These are phyloP conservation scores for Huso huso DNA, from an alignment of 2,797 vertebrate genomes.

Conservation along the genomic window DNA sequence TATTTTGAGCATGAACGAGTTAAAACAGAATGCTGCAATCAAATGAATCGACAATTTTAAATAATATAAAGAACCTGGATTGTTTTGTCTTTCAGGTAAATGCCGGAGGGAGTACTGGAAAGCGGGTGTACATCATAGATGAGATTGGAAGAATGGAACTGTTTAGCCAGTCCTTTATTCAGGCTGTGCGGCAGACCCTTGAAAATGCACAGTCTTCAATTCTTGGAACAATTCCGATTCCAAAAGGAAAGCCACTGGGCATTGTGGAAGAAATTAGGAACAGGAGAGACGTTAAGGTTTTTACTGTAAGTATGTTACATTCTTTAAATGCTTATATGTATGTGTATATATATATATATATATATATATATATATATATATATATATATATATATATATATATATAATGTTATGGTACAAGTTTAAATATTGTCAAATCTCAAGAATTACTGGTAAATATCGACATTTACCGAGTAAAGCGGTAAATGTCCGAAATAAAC, in stretches of 20 bases:
- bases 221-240: conserved; percentile 83
- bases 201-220: conserved; percentile 50
- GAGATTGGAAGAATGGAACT: conserved; percentile 98
- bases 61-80: no score
- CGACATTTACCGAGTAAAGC: no score
- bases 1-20: no score
- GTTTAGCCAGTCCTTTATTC: conserved; percentile 84
- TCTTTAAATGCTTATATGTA: background rate
- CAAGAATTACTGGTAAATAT: no score
- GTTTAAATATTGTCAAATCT: no score
- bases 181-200: conserved; percentile 67
- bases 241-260: conserved; percentile 74
- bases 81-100: conserved; percentile 44
- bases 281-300: conserved; percentile 74
- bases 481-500: no score
- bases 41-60: no score
- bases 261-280: conserved; percentile 85
- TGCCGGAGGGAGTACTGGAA: conserved; percentile 25
- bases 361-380: no score
- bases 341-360: no score
- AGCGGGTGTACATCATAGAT: conserved; percentile 77
- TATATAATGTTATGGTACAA: no score
- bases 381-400: no score
- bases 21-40: no score
- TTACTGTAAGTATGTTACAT: conserved; percentile 66